Percentiles rank a stretch among this genome's conserved stretches.
Conservation (phyloP, 2,888 invertebrate species). For the Epistrophe grossulariae region DNA sequence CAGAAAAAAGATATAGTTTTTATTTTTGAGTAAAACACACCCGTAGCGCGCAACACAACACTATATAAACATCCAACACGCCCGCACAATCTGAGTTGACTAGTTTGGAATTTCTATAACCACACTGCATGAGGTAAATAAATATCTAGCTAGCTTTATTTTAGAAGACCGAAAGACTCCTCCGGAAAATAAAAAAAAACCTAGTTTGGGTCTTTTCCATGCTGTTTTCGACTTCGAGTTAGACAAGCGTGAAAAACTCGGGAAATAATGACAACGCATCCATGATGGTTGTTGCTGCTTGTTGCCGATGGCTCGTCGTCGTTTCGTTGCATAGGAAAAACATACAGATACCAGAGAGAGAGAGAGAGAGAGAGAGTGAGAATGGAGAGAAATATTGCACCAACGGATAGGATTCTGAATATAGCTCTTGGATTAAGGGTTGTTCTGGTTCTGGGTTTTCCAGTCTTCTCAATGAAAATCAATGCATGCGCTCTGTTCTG, state of each 20-base stretch:
- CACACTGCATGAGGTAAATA: conserved; percentile 66
- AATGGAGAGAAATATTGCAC: conserved; percentile 2
- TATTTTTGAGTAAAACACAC: conserved; percentile 37
- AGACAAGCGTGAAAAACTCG: conserved; percentile 67
- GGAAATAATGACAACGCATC: conserved; percentile 18
- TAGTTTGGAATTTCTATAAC: conserved; percentile 53
- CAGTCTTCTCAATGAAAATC: conserved; percentile 9
- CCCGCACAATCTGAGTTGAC: conserved; percentile 71
- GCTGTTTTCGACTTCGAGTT: conserved; percentile 51
- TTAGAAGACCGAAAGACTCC: conserved; percentile 54
- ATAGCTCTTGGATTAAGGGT: conserved; percentile 38
- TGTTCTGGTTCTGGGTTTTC: conserved; percentile 23
- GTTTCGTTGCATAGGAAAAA: background rate
- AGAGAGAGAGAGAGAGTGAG: background rate
- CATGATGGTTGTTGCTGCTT: conserved; percentile 21
- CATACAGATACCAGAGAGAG: background rate
- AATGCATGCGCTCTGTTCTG: conserved; percentile 62
- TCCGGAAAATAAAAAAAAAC: conserved; percentile 1
- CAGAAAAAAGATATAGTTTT: background rate
- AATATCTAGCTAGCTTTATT: conserved; percentile 37
- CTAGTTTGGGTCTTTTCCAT: conserved; percentile 39
- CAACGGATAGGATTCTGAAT: conserved; percentile 1
- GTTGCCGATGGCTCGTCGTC: background rate
- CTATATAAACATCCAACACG: conserved; percentile 71
- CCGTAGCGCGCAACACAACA: conserved; percentile 33